Evolutionary conservation across 2,797 vertebrate species (phyloP).

Genomic region (Gobionotothen gibberifrons): DNA sequence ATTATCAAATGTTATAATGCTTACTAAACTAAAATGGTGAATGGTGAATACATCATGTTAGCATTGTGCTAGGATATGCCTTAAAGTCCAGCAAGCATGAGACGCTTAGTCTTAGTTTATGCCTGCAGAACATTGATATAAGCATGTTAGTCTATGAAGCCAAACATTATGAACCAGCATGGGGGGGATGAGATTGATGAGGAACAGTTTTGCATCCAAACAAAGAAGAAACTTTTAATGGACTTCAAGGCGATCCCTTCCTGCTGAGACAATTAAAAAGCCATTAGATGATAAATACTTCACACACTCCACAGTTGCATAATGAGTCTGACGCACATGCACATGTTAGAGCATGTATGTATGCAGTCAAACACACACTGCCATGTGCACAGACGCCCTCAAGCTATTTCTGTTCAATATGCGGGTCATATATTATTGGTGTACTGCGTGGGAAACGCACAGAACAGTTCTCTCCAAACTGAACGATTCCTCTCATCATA

Average conservation of each 20-base stretch:
- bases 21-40: background rate
- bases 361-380: background rate
- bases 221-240: background rate
- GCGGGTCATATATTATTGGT: slow-evolving; percentile 17
- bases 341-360: background rate
- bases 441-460: slow-evolving; percentile 8
- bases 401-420: slow-evolving; percentile 11
- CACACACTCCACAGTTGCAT: background rate
- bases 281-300: slow-evolving; percentile 25
- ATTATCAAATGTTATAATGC: slow-evolving; percentile 1
- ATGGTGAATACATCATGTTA: background rate
- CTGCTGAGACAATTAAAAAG: slow-evolving; percentile 33
- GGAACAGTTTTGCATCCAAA: background rate
- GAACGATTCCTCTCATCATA: background rate
- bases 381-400: slow-evolving; percentile 6
- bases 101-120: background rate
- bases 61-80: background rate
- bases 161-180: background rate
- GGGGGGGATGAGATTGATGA: background rate
- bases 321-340: too few relatives aligned
- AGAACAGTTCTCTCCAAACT: background rate
- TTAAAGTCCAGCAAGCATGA: background rate
- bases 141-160: slow-evolving; percentile 4
- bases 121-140: background rate
- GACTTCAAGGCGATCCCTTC: background rate